Conservation (phyloP, 2,113 vertebrate species). For the Hippocampus mohnikei region DNA sequence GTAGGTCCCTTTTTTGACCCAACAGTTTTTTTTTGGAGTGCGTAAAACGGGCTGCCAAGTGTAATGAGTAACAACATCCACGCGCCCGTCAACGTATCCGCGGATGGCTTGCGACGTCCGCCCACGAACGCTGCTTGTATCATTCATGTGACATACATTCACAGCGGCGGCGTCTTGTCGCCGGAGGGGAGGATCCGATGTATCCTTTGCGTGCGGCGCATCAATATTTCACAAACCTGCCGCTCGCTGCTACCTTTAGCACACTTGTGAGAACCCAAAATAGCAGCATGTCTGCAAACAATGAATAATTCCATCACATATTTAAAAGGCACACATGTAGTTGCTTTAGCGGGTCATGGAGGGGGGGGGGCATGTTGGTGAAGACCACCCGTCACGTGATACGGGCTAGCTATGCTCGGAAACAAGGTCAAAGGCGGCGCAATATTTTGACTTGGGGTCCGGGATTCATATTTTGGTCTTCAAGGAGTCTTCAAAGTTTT, state of each 20-base stretch:
- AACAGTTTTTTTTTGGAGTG: no score
- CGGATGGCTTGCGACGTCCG: background rate
- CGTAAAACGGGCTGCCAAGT: no score
- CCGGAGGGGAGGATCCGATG: conserved; percentile 19
- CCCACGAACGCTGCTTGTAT: conserved; percentile 16
- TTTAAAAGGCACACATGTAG: conserved; percentile 51
- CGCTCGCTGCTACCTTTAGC: conserved; percentile 28
- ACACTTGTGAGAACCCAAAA: conserved; percentile 45
- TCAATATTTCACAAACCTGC: conserved; percentile 48
- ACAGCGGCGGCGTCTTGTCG: conserved; percentile 24
- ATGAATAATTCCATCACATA: conserved; percentile 61
- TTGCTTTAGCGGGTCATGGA: conserved; percentile 38
- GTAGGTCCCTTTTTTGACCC: no score
- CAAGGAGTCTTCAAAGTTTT: no score
- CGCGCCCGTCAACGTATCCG: background rate
- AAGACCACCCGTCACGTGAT: background rate
- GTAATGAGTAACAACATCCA: background rate
- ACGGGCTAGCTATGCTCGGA: background rate
- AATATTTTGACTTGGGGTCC: no score
- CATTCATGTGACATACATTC: conserved; percentile 41
- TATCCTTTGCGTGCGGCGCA: conserved; percentile 21
- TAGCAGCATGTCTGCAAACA: conserved; percentile 44
- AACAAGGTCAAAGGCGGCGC: background rate
- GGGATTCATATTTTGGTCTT: no score
- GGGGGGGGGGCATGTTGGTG: background rate